Evolutionary conservation across 2,113 vertebrate species (phyloP).

Genomic region (Athene cunicularia): DNA sequence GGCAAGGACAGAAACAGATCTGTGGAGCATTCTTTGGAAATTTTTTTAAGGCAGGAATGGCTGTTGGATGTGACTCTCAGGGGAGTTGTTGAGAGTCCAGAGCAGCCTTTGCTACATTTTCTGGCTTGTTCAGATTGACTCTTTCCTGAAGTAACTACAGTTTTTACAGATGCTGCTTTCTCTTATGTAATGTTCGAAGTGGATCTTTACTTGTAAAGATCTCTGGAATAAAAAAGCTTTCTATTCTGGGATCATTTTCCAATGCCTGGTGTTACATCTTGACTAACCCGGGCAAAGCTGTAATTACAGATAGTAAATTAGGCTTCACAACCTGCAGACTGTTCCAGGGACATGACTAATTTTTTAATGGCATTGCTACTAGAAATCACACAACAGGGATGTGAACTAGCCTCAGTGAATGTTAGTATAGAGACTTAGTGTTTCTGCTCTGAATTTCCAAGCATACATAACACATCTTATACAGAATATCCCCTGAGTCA

Average conservation of each 20-base stretch:
- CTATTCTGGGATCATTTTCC: neutral
- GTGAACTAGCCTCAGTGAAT: neutral
- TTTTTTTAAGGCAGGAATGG: neutral
- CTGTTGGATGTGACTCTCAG: neutral
- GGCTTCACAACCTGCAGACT: slow-evolving; percentile 8
- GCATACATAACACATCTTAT: neutral
- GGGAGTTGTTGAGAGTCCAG: neutral
- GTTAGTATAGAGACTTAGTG: neutral
- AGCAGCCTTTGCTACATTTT: neutral
- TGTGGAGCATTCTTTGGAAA: neutral
- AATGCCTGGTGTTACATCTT: neutral
- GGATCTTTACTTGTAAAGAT: neutral
- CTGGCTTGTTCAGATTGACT: neutral
- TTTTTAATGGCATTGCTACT: neutral
- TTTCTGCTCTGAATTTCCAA: slow-evolving; percentile 24
- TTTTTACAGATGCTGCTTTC: neutral
- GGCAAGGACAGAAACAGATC: neutral
- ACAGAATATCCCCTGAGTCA: neutral
- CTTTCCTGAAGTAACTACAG: neutral
- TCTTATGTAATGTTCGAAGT: neutral
- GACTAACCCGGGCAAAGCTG: neutral
- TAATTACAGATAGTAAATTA: slow-evolving; percentile 56
- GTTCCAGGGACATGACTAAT: slow-evolving; percentile 24
- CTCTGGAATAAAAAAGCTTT: neutral
- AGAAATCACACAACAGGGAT: slow-evolving; percentile 6